Evolutionary conservation across 30 jellyfish, hydroid and myxozoan species (phyloP).

Genomic region (Haliclystus octoradiatus): DNA sequence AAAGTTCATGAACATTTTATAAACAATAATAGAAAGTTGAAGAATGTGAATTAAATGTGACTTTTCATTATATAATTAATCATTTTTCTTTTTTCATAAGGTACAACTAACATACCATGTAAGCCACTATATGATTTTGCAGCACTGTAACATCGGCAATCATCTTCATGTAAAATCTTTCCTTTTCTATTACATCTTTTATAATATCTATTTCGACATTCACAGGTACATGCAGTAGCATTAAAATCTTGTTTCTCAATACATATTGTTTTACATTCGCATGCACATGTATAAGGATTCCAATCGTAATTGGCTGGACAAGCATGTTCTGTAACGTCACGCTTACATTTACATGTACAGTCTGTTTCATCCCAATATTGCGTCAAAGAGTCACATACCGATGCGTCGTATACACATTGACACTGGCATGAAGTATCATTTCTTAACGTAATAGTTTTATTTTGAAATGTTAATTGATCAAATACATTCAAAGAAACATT

Average conservation of each 20-base stretch:
- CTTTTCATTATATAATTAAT: no score
- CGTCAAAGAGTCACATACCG: conserved; percentile 9
- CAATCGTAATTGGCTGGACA: conserved; percentile 11
- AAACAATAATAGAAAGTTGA: no score
- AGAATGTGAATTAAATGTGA: no score
- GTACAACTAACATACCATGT: not conserved
- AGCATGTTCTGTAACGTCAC: not conserved
- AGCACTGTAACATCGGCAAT: conserved; percentile 17
- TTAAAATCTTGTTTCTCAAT: conserved; percentile 2
- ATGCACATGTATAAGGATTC: conserved; percentile 26
- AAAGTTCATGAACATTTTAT: no score
- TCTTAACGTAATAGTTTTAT: conserved; percentile 14
- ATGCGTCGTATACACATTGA: conserved; percentile 16
- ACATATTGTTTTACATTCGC: conserved; percentile 16
- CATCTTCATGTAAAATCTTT: conserved; percentile 6
- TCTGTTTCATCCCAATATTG: conserved; percentile 18
- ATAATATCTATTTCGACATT: conserved; percentile 7
- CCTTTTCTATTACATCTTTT: conserved; percentile 6
- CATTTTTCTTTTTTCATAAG: no score
- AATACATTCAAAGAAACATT: conserved; percentile 6
- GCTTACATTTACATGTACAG: conserved; percentile 21
- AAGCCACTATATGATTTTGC: not conserved
- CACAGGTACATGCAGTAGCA: conserved; percentile 14
- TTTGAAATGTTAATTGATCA: not conserved
- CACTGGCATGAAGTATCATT: conserved; percentile 26